Base-by-base conservation (phyloP, 1,140 invertebrate genomes). In the Parapsyche elsis region DNA sequence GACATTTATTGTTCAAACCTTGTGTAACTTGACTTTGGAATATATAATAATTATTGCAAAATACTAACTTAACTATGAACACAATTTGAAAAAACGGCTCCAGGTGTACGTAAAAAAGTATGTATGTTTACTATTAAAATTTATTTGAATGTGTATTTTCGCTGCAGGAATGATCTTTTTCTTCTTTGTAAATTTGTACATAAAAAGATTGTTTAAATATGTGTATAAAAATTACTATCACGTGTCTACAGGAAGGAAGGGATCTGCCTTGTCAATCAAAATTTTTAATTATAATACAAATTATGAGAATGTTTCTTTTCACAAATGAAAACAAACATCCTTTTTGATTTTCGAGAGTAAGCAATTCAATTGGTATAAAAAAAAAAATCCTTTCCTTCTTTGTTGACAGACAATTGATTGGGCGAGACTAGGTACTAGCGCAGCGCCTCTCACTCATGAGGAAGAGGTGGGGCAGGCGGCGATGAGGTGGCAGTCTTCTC, bases 311-410 rank as follows among this genome's bases (percentile, higher is more conserved):
- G 80, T 80, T 81, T 81, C 80, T 79, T 81, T 81, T 77, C 79
- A 59, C 16, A 23, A 30, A 44, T 46, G 64, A 70, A 81, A 81
- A 79, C 76, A 83, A 80, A 76, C 81, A 81, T 77, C 26, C 79
- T 67, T 73, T 67, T 57, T 46, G 61, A 80, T 80, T 45, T 78
- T 59, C 77, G 21, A 53, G 81, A 76, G 75, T 61, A 80, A 67
- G 64, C 10, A 53, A 53, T 14, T 67, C 64, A 67, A 78, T 81
- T 70, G 77, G 80, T 81, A 75, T 80, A 83, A 83, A 81, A 89
- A 87, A 90, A 87, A 90, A 77, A 88, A 89, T 91, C 90, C 90
- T 91, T 91, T 91, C 90, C 90, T 91, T 91, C 90, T 91, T 89
- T 92, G 91, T 93, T 92, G 90, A 91, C 91, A 93, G 92, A 92